Evolutionary conservation across 2,797 vertebrate genomes (phyloP), one percentile per base, ranked within the genome.

Genomic region (Brachymystax lenok): DNA sequence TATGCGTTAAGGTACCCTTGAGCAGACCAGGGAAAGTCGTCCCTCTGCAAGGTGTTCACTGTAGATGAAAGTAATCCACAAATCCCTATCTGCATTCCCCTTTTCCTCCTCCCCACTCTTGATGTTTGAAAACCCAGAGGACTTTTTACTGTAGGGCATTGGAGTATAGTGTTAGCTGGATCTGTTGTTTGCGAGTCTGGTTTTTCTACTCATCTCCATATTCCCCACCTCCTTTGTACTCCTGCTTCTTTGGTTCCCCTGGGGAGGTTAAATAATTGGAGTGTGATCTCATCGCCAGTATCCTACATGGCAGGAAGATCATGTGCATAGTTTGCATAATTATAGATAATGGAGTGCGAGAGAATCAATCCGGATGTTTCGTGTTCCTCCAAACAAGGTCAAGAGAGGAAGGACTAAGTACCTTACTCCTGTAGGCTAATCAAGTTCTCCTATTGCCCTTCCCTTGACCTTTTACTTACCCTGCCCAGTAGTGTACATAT

Each of bases 321-420:
- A 69, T 76, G 28, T 79, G 72, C 33, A 77, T 76, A 66, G 68
- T 75, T 79, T 71, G 66, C 70, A 71, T 80, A 77, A 83, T 86
- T 24, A 63, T 61, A 67, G 76, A 81, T 82, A 79, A 81, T 78
- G 46, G 69, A 78, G 16, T 27, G 28, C 2, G 40, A 75, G 76
- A 69, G 78, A 84, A 81, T 83, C 27, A 59, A 69, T 66, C 71
- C 14, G 35, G 46, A 74, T 71, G 59, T 73, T 75, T 74, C n/a
- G 70, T 56, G 40, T 80, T 81, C 63, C 74, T 75, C 69, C 54
- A 74, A 78, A 81, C 77, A 74, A 81, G 74, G 75, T 79, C 50
- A 77, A 69, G 50, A 56, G 40, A 46, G 40, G 40, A 40, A 40
- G 40, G 40, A 40, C 40, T 40, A 46, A 46, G 40, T 46, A 2